Conservation (phyloP, 1,140 invertebrate genomes). For the Euschistus heros region DNA sequence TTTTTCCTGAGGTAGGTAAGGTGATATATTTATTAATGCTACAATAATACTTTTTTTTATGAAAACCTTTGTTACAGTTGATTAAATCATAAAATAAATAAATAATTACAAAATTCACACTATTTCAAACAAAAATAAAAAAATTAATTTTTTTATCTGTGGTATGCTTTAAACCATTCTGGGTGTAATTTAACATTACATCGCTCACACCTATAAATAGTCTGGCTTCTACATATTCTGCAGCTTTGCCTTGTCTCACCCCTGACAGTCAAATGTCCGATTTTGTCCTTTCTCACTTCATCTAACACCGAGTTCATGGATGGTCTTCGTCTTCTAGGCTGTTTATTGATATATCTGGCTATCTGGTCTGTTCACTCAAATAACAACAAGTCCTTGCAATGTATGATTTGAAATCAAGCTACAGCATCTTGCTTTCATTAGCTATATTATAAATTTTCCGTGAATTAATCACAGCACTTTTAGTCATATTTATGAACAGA, state of each 20-base stretch:
- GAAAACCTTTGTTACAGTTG: conserved; percentile 6
- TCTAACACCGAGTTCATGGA: conserved; percentile 2
- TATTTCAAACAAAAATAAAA: neutral
- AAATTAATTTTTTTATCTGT: conserved; percentile 3
- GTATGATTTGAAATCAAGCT: conserved; percentile 17
- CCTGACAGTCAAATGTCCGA: conserved; percentile 12
- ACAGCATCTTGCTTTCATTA: conserved; percentile 13
- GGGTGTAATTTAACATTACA: conserved; percentile 11
- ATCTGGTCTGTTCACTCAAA: neutral
- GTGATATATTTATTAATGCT: neutral
- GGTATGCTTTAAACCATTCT: conserved; percentile 6
- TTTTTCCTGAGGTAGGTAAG: neutral
- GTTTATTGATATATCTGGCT: neutral
- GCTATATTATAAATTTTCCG: conserved; percentile 24
- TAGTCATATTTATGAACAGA: conserved; percentile 30
- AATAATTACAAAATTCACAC: neutral
- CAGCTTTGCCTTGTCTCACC: conserved; percentile 12
- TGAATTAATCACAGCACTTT: conserved; percentile 31
- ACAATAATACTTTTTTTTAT: conserved; percentile 7
- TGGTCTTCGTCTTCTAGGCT: neutral
- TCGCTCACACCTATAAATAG: conserved; percentile 15
- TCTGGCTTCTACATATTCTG: conserved; percentile 1
- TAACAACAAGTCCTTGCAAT: conserved; percentile 2
- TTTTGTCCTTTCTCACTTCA: conserved; percentile 9
- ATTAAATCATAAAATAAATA: neutral